A percentile compares a stretch with the other conserved stretches of the same genome.
Conservation (phyloP, 2,797 vertebrate genomes). For the Philypnodon macrostomus region DNA sequence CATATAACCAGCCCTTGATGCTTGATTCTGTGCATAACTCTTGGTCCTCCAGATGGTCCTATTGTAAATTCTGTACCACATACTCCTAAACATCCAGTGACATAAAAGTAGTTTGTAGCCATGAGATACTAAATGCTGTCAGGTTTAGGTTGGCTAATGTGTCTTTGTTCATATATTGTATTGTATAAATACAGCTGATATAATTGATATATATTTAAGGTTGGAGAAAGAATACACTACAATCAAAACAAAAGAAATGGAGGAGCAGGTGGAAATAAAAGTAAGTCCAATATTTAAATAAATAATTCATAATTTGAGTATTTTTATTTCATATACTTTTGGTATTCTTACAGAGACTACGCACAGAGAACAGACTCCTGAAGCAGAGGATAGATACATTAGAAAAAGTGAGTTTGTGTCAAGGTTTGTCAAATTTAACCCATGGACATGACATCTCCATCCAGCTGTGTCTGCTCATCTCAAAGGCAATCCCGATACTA, state of each 20-base stretch:
- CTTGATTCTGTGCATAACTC: too few species aligned
- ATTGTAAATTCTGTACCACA: too few species aligned
- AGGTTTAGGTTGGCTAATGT: too few species aligned
- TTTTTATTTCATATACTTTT: too few species aligned
- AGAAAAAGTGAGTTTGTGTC: slow-evolving; percentile 90
- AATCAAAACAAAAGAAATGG: slow-evolving; percentile 99
- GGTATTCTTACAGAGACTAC: slow-evolving; percentile 88
- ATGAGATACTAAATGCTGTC: too few species aligned
- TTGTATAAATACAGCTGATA: too few species aligned
- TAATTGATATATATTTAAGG: slow-evolving; percentile 62
- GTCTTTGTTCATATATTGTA: too few species aligned
- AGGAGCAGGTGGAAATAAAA: slow-evolving; percentile 99
- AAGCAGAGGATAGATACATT: slow-evolving; percentile 97
- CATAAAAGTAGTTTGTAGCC: too few species aligned
- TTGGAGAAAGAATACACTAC: slow-evolving; percentile 99
- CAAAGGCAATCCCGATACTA: slow-evolving; percentile 23
- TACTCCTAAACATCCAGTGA: too few species aligned
- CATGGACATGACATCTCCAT: slow-evolving; percentile 51
- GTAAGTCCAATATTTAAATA: slow-evolving; percentile 66
- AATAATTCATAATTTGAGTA: too few species aligned
- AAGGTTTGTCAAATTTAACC: slow-evolving; percentile 4
- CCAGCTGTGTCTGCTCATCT: slow-evolving; percentile 28
- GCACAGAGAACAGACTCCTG: slow-evolving; percentile 94
- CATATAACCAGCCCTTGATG: too few species aligned
- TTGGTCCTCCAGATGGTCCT: too few species aligned